Percentiles rank a stretch among this genome's conserved stretches.
Evolutionary conservation across 2,888 invertebrate species (phyloP).

Genomic region (Caenorhabditis angaria): DNA sequence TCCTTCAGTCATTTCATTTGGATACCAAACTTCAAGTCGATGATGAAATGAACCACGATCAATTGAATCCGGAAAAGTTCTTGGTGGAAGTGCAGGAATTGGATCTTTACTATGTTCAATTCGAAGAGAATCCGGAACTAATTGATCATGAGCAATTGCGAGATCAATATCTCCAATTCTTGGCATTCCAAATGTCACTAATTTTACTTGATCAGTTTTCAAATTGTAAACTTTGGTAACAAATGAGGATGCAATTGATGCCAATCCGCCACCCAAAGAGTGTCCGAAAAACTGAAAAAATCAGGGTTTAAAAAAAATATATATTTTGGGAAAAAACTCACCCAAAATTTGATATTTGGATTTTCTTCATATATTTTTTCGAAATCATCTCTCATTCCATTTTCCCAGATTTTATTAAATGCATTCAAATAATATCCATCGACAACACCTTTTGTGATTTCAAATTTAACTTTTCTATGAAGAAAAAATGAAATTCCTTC

Average conservation of each 20-base stretch:
- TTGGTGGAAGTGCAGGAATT: slow-evolving; percentile 28
- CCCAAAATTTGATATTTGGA: slow-evolving; percentile 16
- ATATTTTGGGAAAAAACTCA: not conserved
- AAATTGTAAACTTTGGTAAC: slow-evolving; percentile 20
- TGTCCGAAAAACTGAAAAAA: slow-evolving; percentile 49
- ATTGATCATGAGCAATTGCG: slow-evolving; percentile 58
- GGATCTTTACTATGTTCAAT: slow-evolving; percentile 52
- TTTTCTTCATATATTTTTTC: slow-evolving; percentile 11
- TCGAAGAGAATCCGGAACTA: slow-evolving; percentile 59
- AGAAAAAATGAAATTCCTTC: slow-evolving; percentile 43
- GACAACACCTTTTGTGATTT: slow-evolving; percentile 28
- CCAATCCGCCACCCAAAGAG: slow-evolving; percentile 65
- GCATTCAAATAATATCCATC: slow-evolving; percentile 35
- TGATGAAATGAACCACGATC: slow-evolving; percentile 36
- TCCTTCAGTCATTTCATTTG: slow-evolving; percentile 24
- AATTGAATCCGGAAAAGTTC: slow-evolving; percentile 29
- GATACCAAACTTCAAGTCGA: slow-evolving; percentile 38
- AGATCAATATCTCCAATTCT: slow-evolving; percentile 67
- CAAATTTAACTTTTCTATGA: slow-evolving; percentile 20
- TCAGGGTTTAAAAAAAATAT: not conserved
- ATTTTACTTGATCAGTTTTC: slow-evolving; percentile 5
- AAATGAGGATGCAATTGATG: slow-evolving; percentile 58
- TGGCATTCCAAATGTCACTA: slow-evolving; percentile 69
- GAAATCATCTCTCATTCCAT: slow-evolving; percentile 22
- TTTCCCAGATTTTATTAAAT: slow-evolving; percentile 22